Evolutionary conservation across 2,113 vertebrate species (phyloP).

Genomic region (Zapus hudsonius): DNA sequence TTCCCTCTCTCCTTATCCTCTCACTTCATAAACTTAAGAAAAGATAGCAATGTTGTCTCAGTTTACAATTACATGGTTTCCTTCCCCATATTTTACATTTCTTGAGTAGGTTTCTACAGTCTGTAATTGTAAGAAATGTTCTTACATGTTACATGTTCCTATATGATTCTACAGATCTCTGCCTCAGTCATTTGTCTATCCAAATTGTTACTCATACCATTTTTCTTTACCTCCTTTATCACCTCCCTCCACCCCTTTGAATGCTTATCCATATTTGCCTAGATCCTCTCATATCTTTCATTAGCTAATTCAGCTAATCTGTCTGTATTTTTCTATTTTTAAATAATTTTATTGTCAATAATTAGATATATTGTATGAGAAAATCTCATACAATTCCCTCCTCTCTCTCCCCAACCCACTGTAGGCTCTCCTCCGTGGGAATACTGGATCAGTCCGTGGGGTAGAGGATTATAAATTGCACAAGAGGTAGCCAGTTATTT

Average conservation of each 20-base stretch:
- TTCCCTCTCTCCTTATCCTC: background rate
- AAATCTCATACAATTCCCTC: too few species aligned
- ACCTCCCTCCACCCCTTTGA: background rate
- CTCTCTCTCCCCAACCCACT: too few species aligned
- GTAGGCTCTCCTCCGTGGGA: too few species aligned
- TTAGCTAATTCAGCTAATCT: background rate
- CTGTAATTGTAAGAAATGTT: background rate
- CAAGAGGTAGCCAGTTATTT: too few species aligned
- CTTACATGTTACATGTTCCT: background rate
- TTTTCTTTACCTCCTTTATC: background rate
- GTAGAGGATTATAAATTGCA: too few species aligned
- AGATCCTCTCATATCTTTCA: background rate
- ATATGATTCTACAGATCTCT: background rate
- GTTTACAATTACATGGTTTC: constrained; percentile 6
- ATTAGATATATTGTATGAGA: too few species aligned
- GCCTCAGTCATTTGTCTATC: background rate
- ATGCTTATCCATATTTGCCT: background rate
- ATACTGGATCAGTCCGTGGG: too few species aligned
- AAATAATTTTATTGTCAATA: too few species aligned
- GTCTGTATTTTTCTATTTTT: background rate
- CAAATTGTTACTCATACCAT: background rate
- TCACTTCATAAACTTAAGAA: background rate
- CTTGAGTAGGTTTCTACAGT: background rate
- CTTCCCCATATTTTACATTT: background rate
- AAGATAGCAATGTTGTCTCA: constrained; percentile 12